Conservation (phyloP, 2,113 vertebrate species). For the Oncorhynchus mykiss region DNA sequence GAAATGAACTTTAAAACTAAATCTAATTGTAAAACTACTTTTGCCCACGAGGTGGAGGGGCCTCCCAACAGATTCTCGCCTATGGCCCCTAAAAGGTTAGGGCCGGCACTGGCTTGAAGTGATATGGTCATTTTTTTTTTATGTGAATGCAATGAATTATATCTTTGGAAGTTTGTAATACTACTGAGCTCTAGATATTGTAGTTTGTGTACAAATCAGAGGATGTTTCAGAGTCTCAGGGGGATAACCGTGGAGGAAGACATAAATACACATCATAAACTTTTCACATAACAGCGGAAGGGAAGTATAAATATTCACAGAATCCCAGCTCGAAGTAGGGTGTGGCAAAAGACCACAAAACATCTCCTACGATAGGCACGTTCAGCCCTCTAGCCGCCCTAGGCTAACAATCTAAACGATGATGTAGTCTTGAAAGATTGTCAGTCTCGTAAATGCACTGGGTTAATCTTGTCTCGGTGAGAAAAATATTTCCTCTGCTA, state of each 20-base stretch:
- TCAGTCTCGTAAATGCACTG: slow-evolving; percentile 45
- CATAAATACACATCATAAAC: slow-evolving; percentile 5
- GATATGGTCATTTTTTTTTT: background rate
- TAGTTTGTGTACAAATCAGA: background rate
- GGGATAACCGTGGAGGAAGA: background rate
- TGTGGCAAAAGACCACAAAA: slow-evolving; percentile 22
- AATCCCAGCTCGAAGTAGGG: slow-evolving; percentile 11
- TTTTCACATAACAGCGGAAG: background rate
- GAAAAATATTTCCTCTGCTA: slow-evolving; percentile 25
- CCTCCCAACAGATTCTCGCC: too few species aligned
- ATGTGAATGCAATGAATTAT: too few species aligned
- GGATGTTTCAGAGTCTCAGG: background rate
- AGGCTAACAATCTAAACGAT: slow-evolving; percentile 38
- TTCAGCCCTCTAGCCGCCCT: background rate
- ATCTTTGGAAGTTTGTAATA: background rate
- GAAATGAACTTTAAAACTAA: too few species aligned
- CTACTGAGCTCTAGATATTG: background rate
- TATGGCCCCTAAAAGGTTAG: too few species aligned
- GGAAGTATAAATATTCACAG: background rate
- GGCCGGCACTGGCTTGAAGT: too few species aligned
- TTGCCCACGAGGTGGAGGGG: too few species aligned
- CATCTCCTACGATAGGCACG: slow-evolving; percentile 11
- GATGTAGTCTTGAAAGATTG: slow-evolving; percentile 36
- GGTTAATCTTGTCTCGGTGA: slow-evolving; percentile 31
- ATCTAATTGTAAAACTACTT: too few species aligned